These are phyloP conservation scores for Columbina picui DNA, from an alignment of 2,113 vertebrate species.

Conservation along the genomic window DNA sequence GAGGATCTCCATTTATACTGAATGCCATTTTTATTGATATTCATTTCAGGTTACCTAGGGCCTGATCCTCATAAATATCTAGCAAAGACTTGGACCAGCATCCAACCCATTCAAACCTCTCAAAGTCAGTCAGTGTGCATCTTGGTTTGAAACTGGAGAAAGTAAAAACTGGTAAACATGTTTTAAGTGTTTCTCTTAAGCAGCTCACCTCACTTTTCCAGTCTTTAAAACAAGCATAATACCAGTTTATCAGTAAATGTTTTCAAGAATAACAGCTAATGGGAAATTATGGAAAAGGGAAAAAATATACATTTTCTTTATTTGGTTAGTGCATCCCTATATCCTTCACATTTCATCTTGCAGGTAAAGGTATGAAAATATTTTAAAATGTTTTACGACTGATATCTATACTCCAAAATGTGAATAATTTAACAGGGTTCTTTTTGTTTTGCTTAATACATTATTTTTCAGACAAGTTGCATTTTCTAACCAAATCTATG, in stretches of 20 bases:
- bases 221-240: not conserved
- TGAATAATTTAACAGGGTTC: not conserved
- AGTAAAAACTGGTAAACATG: not conserved
- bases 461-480: not conserved
- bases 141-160: not conserved
- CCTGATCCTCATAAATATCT: not conserved
- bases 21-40: not conserved
- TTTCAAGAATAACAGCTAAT: not conserved
- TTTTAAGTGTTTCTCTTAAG: not conserved
- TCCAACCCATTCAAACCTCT: not conserved
- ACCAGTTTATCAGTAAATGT: not conserved
- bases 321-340: not conserved
- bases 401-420: not conserved
- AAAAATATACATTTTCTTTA: not conserved
- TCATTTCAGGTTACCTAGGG: not conserved
- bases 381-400: not conserved
- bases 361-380: not conserved
- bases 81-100: not conserved
- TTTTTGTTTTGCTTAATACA: not conserved
- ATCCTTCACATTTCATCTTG: not conserved
- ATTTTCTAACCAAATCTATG: not conserved
- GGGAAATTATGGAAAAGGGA: not conserved
- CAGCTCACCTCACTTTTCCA: not conserved
- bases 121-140: not conserved
- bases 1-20: not conserved